Percentiles rank a stretch among this genome's conserved stretches.
Evolutionary conservation across 2,113 vertebrate species (phyloP).

Genomic region (Choloepus hoffmanni): DNA sequence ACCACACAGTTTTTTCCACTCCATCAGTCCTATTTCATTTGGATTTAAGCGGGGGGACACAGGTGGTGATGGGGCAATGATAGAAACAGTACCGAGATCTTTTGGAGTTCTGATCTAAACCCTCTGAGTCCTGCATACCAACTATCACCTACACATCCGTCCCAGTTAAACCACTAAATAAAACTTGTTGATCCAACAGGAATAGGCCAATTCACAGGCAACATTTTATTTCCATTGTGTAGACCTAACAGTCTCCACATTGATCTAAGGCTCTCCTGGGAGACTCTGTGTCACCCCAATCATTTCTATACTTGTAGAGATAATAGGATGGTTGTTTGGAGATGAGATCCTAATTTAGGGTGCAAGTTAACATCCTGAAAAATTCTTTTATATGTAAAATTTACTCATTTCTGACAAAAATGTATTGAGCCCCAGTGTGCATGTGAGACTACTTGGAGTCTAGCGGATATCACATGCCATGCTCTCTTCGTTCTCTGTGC

Average conservation of each 20-base stretch:
- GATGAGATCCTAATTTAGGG: constrained; percentile 8
- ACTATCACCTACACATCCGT: background rate
- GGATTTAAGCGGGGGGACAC: background rate
- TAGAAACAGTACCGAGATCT: background rate
- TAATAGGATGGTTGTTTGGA: background rate
- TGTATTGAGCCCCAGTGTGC: background rate
- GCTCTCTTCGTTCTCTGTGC: background rate
- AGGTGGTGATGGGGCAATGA: background rate
- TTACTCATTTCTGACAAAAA: background rate
- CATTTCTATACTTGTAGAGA: background rate
- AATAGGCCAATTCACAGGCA: background rate
- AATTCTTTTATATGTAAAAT: background rate
- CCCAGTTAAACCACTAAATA: background rate
- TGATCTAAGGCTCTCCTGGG: background rate
- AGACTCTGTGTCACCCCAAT: background rate
- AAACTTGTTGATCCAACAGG: background rate
- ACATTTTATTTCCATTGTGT: constrained; percentile 39
- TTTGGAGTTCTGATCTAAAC: background rate
- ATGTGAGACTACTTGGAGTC: background rate
- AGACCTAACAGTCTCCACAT: background rate
- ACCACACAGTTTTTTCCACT: background rate
- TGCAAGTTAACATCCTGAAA: background rate
- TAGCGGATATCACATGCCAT: background rate
- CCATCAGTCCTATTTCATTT: background rate
- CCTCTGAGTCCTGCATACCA: background rate